Percentiles rank a stretch among this genome's conserved stretches.
Evolutionary conservation across 2,888 invertebrate genomes (phyloP).

Genomic region (Dastarcus helophoroides): DNA sequence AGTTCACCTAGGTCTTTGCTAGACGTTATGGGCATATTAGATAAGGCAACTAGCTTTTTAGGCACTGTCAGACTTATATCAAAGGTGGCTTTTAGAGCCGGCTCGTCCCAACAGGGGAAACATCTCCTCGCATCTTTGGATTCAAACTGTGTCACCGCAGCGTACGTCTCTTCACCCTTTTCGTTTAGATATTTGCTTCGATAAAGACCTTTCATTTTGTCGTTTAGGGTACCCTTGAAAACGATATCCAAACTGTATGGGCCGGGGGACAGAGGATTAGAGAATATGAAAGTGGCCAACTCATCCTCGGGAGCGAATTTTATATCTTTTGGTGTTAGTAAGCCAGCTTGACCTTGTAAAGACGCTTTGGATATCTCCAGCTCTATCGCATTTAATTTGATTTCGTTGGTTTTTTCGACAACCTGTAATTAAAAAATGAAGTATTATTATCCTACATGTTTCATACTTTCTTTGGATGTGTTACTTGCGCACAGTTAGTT

Average conservation of each 20-base stretch:
- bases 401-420: constrained; percentile 48
- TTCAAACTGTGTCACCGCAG: constrained; percentile 88
- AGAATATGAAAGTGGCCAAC: constrained; percentile 56
- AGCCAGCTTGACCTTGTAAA: constrained; percentile 39
- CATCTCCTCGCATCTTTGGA: constrained; percentile 79
- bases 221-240: constrained; percentile 77
- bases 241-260: constrained; percentile 51
- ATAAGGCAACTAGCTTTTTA: constrained; percentile 62
- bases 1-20: constrained; percentile 16
- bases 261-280: constrained; percentile 45
- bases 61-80: constrained; percentile 78
- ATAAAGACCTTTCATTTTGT: constrained; percentile 93
- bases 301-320: constrained; percentile 47
- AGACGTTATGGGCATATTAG: constrained; percentile 70
- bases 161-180: constrained; percentile 65
- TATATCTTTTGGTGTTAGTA: constrained; percentile 32
- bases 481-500: too few species aligned
- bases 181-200: constrained; percentile 73
- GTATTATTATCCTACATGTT: too few species aligned
- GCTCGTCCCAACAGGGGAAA: constrained; percentile 98
- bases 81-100: constrained; percentile 90
- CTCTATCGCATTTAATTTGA: constrained; percentile 69
- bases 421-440: constrained; percentile 59
- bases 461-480: too few species aligned
- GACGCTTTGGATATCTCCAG: constrained; percentile 55